These are phyloP conservation scores for Mus caroli DNA, from an alignment of 2,797 vertebrate genomes.

Conservation along the genomic window DNA sequence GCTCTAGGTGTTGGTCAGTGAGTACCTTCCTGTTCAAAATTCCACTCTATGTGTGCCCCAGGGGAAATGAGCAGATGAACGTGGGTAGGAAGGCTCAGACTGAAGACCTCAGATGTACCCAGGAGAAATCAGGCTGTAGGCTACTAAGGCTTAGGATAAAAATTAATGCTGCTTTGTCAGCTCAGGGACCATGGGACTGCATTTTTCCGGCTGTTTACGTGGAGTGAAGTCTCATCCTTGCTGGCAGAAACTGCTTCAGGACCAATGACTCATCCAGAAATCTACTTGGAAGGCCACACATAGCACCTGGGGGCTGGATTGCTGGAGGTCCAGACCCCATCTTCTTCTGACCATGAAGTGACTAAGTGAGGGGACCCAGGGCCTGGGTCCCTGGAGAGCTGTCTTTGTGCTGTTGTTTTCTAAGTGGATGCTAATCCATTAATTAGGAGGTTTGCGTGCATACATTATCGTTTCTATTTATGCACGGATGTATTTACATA, in stretches of 20 bases:
- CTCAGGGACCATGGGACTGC: neutral
- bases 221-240: neutral
- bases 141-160: conserved; percentile 16
- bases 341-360: neutral
- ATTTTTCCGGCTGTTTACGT: neutral
- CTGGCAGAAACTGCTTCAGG: neutral
- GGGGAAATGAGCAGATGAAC: neutral
- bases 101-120: neutral
- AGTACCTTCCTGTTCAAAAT: neutral
- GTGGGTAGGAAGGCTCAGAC: neutral
- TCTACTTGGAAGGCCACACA: neutral
- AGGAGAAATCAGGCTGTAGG: conserved; percentile 61
- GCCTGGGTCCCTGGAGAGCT: neutral
- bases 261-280: neutral
- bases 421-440: conserved; percentile 37
- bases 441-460: conserved; percentile 53
- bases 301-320: neutral
- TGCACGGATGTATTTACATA: neutral
- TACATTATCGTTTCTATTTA: conserved; percentile 34
- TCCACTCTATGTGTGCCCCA: neutral
- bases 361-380: neutral
- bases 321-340: neutral
- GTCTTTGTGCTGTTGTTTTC: neutral
- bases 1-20: neutral
- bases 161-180: neutral